phyloP scores from a whole-genome alignment of 92 coral and sea anemone species.

The Nematostella vectensis region DNA sequence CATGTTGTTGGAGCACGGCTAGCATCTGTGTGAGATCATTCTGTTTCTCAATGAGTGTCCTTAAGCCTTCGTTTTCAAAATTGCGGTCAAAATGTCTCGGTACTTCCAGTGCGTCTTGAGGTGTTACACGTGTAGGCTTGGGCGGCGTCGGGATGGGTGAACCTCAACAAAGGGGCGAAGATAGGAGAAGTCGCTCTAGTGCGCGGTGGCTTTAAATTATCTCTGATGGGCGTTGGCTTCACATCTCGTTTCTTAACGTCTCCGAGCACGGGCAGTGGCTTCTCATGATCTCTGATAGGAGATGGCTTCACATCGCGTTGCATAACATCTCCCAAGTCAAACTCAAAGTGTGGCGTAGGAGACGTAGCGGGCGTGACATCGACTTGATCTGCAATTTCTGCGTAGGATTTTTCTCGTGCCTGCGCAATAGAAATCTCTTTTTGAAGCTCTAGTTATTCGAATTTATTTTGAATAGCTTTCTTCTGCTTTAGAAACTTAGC shows the following conservation, averaged over 20 bases:
- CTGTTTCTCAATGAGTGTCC: neutral
- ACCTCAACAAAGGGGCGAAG: neutral
- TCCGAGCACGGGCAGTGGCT: neutral
- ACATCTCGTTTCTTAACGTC: too few relatives aligned
- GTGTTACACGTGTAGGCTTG: neutral
- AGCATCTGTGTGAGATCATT: slow-evolving; percentile 9
- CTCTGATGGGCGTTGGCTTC: neutral
- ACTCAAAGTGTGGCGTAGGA: neutral
- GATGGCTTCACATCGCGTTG: neutral
- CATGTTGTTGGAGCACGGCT: slow-evolving; percentile 30
- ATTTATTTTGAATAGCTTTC: too few relatives aligned
- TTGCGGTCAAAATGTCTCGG: neutral
- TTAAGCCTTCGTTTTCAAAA: neutral
- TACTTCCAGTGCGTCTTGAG: neutral
- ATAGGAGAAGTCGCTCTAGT: neutral
- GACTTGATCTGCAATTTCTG: neutral
- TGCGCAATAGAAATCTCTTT: too few relatives aligned
- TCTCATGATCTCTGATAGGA: neutral
- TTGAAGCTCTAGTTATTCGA: too few relatives aligned
- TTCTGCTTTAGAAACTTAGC: too few relatives aligned
- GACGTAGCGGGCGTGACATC: neutral
- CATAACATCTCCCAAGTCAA: neutral
- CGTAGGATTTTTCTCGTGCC: neutral
- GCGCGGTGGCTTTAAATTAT: neutral
- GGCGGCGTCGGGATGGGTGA: neutral